phyloP scores from a whole-genome alignment of 2,113 vertebrate genomes.

The Apteryx mantelli region DNA sequence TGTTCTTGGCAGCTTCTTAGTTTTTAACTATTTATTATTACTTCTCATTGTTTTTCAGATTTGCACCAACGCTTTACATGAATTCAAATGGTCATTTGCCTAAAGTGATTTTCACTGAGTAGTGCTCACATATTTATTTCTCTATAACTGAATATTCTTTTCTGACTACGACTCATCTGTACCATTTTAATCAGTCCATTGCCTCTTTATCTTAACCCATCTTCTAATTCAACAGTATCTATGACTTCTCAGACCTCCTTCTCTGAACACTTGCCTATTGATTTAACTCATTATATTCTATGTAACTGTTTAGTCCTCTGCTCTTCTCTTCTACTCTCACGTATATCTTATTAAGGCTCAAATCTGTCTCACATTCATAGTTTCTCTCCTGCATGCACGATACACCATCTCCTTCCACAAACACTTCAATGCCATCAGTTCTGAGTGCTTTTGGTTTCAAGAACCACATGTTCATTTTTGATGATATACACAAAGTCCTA shows the following conservation, averaged over 20 bases:
- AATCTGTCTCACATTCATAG: rapidly evolving
- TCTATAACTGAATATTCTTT: neutral
- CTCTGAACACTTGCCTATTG: neutral
- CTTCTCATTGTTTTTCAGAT: neutral
- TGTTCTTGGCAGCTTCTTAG: neutral
- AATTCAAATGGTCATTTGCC: neutral
- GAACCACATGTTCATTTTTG: neutral
- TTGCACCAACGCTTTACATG: neutral
- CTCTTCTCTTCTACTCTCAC: neutral
- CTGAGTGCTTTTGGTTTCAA: neutral
- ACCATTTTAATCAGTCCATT: neutral
- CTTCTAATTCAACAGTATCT: neutral
- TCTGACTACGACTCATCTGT: neutral
- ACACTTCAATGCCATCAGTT: neutral
- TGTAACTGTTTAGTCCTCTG: neutral
- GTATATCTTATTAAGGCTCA: neutral
- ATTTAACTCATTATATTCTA: neutral
- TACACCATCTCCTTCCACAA: neutral
- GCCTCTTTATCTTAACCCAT: neutral
- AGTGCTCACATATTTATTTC: neutral
- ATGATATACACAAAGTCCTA: neutral
- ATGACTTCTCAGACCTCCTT: neutral
- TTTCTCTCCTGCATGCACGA: neutral
- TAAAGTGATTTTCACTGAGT: constrained; percentile 2
- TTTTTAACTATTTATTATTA: neutral